Conservation (phyloP, 2,797 vertebrate species). For the Paedocypris micromegethes region DNA sequence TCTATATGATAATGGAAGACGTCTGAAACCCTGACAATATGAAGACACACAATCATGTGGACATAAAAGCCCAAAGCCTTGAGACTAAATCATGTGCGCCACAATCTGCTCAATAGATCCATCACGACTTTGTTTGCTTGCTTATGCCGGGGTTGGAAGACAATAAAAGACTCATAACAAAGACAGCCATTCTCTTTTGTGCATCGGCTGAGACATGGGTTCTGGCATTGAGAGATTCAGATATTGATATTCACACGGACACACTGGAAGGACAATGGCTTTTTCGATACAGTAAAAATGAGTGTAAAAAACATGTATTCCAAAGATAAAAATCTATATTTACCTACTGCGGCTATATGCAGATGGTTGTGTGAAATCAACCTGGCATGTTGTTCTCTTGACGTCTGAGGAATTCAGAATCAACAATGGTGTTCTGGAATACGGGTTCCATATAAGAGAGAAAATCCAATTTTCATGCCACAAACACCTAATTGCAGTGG, state of each 20-base stretch:
- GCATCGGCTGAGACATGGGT: constrained; percentile 8
- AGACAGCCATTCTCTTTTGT: constrained; percentile 53
- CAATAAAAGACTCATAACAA: constrained; percentile 59
- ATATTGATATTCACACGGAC: constrained; percentile 23
- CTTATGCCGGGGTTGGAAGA: constrained; percentile 40
- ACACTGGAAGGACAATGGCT: constrained; percentile 16
- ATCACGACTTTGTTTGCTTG: constrained; percentile 50
- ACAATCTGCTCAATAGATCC: constrained; percentile 60
- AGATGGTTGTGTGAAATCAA: constrained; percentile 43
- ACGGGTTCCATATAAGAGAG: constrained; percentile 20
- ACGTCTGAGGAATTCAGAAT: constrained; percentile 22
- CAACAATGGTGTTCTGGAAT: constrained; percentile 31
- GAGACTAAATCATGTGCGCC: constrained; percentile 60
- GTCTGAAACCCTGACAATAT: constrained; percentile 46
- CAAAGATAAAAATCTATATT: constrained; percentile 46
- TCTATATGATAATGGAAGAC: constrained; percentile 68
- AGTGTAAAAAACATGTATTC: neutral
- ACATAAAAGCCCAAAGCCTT: constrained; percentile 42
- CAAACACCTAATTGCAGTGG: constrained; percentile 51
- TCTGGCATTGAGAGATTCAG: constrained; percentile 10
- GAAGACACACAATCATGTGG: constrained; percentile 54
- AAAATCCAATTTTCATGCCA: constrained; percentile 48
- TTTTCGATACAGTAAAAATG: constrained; percentile 30
- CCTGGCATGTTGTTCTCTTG: constrained; percentile 36
- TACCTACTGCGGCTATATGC: constrained; percentile 30